phyloP scores from a whole-genome alignment of 2,797 vertebrate species.

The Clarias fuscus region DNA sequence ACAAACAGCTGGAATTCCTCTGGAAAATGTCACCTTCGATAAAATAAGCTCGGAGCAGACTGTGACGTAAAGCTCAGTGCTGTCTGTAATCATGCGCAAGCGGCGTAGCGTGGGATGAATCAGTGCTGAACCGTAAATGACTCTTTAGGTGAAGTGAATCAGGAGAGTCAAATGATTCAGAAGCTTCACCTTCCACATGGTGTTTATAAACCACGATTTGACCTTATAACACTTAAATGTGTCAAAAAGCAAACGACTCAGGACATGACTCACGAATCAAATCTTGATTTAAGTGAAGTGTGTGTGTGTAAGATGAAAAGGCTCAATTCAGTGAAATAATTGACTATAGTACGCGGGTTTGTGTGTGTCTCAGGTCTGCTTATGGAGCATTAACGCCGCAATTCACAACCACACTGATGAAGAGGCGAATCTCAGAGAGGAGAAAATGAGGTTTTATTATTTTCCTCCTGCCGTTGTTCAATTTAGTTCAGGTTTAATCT shows the following conservation, averaged over 20 bases:
- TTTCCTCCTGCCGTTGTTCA: no score
- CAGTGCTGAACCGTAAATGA: background rate
- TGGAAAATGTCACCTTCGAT: background rate
- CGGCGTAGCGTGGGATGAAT: background rate
- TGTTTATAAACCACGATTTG: background rate
- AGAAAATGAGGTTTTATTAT: no score
- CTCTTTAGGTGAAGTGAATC: background rate
- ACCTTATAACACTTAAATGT: background rate
- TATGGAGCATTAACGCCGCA: background rate
- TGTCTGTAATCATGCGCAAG: background rate
- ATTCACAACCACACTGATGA: background rate
- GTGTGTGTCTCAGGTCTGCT: background rate
- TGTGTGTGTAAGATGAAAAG: background rate
- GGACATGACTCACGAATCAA: background rate
- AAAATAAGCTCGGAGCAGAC: background rate
- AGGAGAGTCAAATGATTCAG: background rate
- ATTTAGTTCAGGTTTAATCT: background rate
- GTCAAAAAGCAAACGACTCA: background rate
- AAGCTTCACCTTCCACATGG: background rate
- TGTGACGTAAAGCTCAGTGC: no score
- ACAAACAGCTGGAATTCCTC: background rate
- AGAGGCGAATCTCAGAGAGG: background rate
- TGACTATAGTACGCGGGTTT: background rate
- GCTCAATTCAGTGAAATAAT: background rate
- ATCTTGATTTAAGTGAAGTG: background rate